Percentiles rank a stretch among this genome's conserved stretches.
Evolutionary conservation across 2,888 invertebrate genomes (phyloP).

Genomic region (Drosophila maculinotata): DNA sequence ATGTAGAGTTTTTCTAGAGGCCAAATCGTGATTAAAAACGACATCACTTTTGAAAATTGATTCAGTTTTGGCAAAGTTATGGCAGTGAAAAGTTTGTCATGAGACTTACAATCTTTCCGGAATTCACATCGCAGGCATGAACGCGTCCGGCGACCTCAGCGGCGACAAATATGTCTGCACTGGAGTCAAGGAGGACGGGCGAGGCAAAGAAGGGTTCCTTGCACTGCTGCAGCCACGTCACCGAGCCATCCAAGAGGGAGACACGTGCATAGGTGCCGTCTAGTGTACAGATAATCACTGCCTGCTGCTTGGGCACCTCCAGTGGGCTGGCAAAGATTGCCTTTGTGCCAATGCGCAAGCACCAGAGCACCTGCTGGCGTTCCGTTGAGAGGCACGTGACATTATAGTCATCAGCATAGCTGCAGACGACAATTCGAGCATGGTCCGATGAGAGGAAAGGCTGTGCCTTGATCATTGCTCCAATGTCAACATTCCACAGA

Average conservation of each 20-base stretch:
- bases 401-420: conserved; percentile 85
- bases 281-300: conserved; percentile 86
- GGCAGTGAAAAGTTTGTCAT: too few relatives aligned
- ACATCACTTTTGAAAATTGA: too few relatives aligned
- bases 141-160: conserved; percentile 86
- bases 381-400: conserved; percentile 74
- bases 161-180: conserved; percentile 63
- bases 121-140: conserved; percentile 74
- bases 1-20: too few relatives aligned
- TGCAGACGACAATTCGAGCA: conserved; percentile 87
- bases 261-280: conserved; percentile 86
- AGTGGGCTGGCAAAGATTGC: conserved; percentile 86
- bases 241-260: conserved; percentile 84
- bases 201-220: conserved; percentile 88
- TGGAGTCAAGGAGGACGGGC: conserved; percentile 82
- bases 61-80: too few relatives aligned
- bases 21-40: too few relatives aligned
- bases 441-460: conserved; percentile 88
- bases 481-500: conserved; percentile 87
- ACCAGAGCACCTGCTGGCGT: conserved; percentile 68
- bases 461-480: conserved; percentile 83
- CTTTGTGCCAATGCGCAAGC: conserved; percentile 83
- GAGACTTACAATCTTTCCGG: conserved; percentile 64
- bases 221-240: conserved; percentile 86
- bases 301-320: conserved; percentile 64